Conservation (phyloP, 2,797 vertebrate species). For the Passerculus sandwichensis region DNA sequence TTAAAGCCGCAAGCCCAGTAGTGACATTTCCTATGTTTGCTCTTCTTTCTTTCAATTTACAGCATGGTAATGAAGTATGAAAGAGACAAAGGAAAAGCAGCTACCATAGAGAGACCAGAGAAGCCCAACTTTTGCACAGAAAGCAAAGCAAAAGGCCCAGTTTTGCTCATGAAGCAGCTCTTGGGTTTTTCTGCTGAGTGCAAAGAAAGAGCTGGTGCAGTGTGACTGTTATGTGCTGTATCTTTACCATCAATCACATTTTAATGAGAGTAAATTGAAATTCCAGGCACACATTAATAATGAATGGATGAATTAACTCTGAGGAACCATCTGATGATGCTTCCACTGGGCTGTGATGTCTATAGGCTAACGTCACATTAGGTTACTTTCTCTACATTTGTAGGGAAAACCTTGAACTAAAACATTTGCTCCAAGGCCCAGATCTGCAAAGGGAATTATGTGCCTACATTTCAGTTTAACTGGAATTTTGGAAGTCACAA, state of each 20-base stretch:
- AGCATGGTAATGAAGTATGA: neutral
- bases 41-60: neutral
- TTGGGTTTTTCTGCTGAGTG: neutral
- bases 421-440: neutral
- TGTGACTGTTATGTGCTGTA: conserved; percentile 45
- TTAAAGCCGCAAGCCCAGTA: neutral
- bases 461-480: neutral
- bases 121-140: neutral
- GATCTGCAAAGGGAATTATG: neutral
- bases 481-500: neutral
- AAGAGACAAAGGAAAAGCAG: neutral
- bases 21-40: neutral
- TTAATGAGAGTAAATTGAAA: conserved; percentile 73
- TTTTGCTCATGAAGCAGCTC: neutral
- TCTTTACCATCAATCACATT: conserved; percentile 67
- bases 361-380: conserved; percentile 1
- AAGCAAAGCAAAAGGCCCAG: neutral
- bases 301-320: conserved; percentile 69
- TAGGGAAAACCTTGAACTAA: neutral
- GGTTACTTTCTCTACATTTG: neutral
- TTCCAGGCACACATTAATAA: conserved; percentile 74
- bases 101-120: neutral
- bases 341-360: conserved; percentile 29
- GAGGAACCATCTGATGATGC: conserved; percentile 52
- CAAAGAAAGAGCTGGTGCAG: neutral